Evolutionary conservation across 2,888 invertebrate species (phyloP), one percentile per base, ranked within the genome.

Genomic region (Venustoraphidia nigricollis): DNA sequence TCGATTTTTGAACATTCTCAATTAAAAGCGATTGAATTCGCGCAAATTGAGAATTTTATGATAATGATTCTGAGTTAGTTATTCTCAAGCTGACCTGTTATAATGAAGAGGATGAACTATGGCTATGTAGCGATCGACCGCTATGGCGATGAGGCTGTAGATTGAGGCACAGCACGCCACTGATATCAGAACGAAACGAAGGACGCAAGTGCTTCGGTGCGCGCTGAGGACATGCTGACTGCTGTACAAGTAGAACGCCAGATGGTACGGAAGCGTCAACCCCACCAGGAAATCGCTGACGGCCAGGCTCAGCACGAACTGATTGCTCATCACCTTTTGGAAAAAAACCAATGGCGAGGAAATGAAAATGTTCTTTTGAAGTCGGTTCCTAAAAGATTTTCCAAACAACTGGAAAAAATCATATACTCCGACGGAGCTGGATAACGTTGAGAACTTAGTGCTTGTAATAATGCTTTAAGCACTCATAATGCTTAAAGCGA

Each of bases 101-200:
- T 88, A 87, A 65, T 82, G 81, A 54, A 88, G 69, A 9, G 88
- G 86, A 65, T 85, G 80, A 42, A 87, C 76, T 56, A 88, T 83
- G 1, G 85, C 86, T 55, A 86, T 75, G 62, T 86, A 88, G 57
- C 83, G 75, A 68, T 88, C 88, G 51, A 83, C 72, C 35, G 87
- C 87, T 54, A 88, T 85, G 45, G 81, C 77, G 58, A 85, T 78
- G 55, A 88, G 72, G 63, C 86, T 87, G 67, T 79, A 78, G 58
- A 87, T 81, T 55, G 86, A 87, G 45, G 83, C 84, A 56, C 81
- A 77, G 61, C 86, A 86, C 52, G 84, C 84, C 59, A 85, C 72
- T 55, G 80, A 78, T 54, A 83, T 79, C 47, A 85, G 69, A 47
- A 83, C 81, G 66, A 85, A 87, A 56, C 83, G 69, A 61, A 83